Evolutionary conservation across 1,140 invertebrate genomes (phyloP).

Genomic region (Oryctes rhinoceros): DNA sequence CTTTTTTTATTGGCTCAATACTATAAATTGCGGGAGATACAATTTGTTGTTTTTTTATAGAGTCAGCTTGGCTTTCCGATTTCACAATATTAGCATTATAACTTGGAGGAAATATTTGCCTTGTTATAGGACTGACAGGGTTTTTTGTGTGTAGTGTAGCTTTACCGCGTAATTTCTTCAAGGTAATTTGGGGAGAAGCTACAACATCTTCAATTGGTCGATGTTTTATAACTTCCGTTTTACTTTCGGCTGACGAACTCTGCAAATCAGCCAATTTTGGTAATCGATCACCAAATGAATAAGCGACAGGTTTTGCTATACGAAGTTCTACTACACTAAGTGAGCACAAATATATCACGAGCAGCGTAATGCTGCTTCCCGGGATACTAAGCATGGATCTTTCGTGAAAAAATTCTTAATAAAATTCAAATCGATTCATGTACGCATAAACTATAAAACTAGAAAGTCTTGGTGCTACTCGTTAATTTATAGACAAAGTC

Average conservation of each 20-base stretch:
- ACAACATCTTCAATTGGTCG: neutral
- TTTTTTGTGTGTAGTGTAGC: neutral
- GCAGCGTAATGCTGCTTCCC: slow-evolving; percentile 12
- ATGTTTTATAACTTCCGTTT: neutral
- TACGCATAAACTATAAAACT: neutral
- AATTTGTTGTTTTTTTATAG: neutral
- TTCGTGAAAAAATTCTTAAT: neutral
- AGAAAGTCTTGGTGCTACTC: neutral
- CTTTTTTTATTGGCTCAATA: slow-evolving; percentile 7
- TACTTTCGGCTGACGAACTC: neutral
- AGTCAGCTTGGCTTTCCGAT: too few species aligned
- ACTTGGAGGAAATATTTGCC: neutral
- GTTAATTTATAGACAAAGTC: slow-evolving; percentile 12
- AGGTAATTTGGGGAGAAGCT: neutral
- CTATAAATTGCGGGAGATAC: neutral
- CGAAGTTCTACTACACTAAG: slow-evolving; percentile 8
- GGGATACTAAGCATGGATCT: neutral
- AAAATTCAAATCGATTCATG: neutral
- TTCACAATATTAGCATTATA: too few species aligned
- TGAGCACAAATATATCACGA: neutral
- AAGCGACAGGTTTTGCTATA: slow-evolving; percentile 1
- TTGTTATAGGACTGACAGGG: neutral
- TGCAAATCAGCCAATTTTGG: slow-evolving; percentile 1
- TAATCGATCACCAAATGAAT: slow-evolving; percentile 24
- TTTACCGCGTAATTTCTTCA: neutral